Evolutionary conservation across 1,140 invertebrate species (phyloP), one percentile per base, ranked within the genome.

Genomic region (Solenopsis invicta): DNA sequence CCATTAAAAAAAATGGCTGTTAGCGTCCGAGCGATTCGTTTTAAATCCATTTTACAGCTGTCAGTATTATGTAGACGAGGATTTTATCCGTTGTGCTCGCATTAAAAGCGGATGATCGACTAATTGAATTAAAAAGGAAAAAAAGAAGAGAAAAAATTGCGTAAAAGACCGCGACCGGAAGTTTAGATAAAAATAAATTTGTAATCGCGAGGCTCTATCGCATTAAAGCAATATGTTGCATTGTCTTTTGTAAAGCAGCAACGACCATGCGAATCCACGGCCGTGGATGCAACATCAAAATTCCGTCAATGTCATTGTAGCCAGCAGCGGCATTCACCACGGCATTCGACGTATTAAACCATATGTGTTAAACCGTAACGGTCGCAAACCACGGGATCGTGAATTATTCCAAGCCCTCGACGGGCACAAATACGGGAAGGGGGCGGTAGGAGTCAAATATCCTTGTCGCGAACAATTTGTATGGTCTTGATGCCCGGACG

Each of bases 331-430:
- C 41, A 84, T 84, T 84, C 69, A 48, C 69, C 54, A 56, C 59
- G 54, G 80, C 29, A 84, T 84, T 84, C 80, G 80, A 74, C 41
- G 41, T 75, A 84, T 84, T 75, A 84, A 84, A 74, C 80, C 67
- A 84, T 75, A 84, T 69, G 80, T 75, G 80, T 84, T 61, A 75
- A 84, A 82, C 67, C 67, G 54, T 74, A 61, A 56, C 54, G 67
- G 67, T 82, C 18, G 67, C 54, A 74, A 61, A 61, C 80, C 80
- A 82, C 80, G 52, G 54, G 80, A 69, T 75, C 69, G 69, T 50
- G 80, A 84, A 84, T 84, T 84, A 84, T 84, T 84, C 80, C 69
- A 75, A 16, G 80, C 80, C n/a, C n/a, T 74, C 80, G 80, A 59
- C 56, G 54, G 16, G 54, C 54, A 34, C 80, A 75, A 84, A 84